Percentiles rank a stretch among this genome's conserved stretches.
phyloP scores from a whole-genome alignment of 2,797 vertebrate genomes.

The Clamator glandarius region DNA sequence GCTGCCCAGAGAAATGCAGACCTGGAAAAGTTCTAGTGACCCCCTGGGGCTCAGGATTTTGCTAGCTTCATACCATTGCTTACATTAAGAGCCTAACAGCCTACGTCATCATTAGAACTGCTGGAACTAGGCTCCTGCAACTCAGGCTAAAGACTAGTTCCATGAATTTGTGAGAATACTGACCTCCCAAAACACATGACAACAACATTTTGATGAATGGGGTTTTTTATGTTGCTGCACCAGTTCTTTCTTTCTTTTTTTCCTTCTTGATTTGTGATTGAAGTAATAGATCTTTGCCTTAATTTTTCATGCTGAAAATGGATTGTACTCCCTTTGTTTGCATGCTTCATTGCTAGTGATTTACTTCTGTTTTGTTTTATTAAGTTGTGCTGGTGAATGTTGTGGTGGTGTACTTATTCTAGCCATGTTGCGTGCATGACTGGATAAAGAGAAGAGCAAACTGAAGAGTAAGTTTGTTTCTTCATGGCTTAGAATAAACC shows the following conservation, averaged over 20 bases:
- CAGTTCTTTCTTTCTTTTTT: constrained; percentile 62
- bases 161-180: background rate
- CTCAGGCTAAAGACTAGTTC: background rate
- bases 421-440: constrained; percentile 44
- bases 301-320: constrained; percentile 33
- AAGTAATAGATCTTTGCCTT: constrained; percentile 8
- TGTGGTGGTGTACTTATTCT: constrained; percentile 31
- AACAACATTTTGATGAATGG: background rate
- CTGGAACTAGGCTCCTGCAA: background rate
- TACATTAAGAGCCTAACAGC: background rate
- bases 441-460: constrained; percentile 64
- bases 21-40: no score
- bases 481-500: constrained; percentile 37
- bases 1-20: background rate
- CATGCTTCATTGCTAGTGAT: constrained; percentile 68
- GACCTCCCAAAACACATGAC: background rate
- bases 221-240: constrained; percentile 42
- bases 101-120: background rate
- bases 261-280: constrained; percentile 45
- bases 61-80: background rate
- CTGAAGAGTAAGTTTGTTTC: constrained; percentile 68
- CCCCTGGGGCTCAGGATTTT: background rate
- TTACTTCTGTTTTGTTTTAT: constrained; percentile 43
- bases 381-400: constrained; percentile 57
- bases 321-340: constrained; percentile 50